Percentiles rank a stretch among this genome's conserved stretches.
phyloP scores from a whole-genome alignment of 2,113 vertebrate species.

The Hypocryptadius cinnamomeus region DNA sequence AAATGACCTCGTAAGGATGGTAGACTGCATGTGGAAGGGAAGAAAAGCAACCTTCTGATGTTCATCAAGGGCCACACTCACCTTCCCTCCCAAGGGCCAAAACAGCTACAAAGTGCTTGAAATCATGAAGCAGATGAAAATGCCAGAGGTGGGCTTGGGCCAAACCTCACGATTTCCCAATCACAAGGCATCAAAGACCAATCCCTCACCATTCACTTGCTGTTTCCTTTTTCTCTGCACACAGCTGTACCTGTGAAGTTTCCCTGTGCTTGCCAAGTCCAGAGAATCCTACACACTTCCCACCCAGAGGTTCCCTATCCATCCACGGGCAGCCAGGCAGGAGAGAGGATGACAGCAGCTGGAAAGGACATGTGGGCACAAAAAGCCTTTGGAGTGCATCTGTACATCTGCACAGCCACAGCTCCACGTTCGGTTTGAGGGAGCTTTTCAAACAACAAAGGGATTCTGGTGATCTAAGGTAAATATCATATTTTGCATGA shows the following conservation, averaged over 20 bases:
- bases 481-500: background rate
- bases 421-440: background rate
- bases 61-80: conserved; percentile 10
- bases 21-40: background rate
- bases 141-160: conserved; percentile 41
- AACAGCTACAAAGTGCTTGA: conserved; percentile 52
- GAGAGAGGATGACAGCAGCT: background rate
- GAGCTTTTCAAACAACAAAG: background rate
- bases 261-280: background rate
- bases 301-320: background rate
- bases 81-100: conserved; percentile 49
- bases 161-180: conserved; percentile 51
- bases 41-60: background rate
- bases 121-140: conserved; percentile 47
- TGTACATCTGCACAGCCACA: background rate
- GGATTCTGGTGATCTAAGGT: background rate
- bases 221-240: background rate
- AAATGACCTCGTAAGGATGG: background rate
- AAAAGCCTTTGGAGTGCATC: background rate
- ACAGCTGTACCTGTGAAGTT: background rate
- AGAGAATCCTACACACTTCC: background rate
- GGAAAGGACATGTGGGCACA: background rate
- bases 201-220: background rate
- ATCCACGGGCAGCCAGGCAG: fast-evolving
- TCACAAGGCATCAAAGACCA: conserved; percentile 31